Conservation (phyloP, 1,140 invertebrate genomes). For the Drosophila leontia region DNA sequence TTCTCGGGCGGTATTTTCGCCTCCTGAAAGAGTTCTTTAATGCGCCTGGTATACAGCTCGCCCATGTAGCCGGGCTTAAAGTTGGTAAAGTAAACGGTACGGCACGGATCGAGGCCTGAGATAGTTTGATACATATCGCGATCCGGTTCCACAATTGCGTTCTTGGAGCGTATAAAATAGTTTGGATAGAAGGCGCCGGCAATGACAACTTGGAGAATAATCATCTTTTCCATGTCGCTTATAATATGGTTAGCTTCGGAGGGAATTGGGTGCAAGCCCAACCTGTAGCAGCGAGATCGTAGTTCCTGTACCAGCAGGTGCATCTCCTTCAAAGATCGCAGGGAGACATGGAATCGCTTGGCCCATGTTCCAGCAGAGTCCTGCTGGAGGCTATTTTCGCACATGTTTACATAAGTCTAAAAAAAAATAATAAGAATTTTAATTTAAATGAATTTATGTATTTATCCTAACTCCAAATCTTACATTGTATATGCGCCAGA, state of each 20-base stretch:
- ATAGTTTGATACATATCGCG: slow-evolving; percentile 87
- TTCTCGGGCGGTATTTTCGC: slow-evolving; percentile 84
- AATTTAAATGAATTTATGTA: neutral
- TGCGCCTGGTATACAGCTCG: slow-evolving; percentile 88
- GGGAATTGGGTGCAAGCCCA: slow-evolving; percentile 78
- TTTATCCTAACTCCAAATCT: neutral
- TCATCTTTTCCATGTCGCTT: slow-evolving; percentile 85
- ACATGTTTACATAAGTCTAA: slow-evolving; percentile 60
- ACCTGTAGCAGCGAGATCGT: slow-evolving; percentile 86
- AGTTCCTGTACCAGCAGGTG: slow-evolving; percentile 90
- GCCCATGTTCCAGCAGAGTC: slow-evolving; percentile 88
- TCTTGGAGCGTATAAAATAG: slow-evolving; percentile 89
- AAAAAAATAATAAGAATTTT: neutral
- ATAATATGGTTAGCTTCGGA: slow-evolving; percentile 81
- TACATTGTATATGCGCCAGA: slow-evolving; percentile 92
- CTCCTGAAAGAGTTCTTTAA: slow-evolving; percentile 86
- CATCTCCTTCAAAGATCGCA: slow-evolving; percentile 90
- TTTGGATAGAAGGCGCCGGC: slow-evolving; percentile 95
- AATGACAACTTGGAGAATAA: slow-evolving; percentile 89
- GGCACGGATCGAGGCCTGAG: slow-evolving; percentile 90
- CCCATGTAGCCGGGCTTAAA: slow-evolving; percentile 90
- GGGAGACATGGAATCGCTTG: slow-evolving; percentile 89
- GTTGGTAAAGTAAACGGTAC: slow-evolving; percentile 90
- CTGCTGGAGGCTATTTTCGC: slow-evolving; percentile 28
- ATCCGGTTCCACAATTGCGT: slow-evolving; percentile 86